Percentiles rank a stretch among this genome's conserved stretches.
phyloP scores from a whole-genome alignment of 2,888 invertebrate genomes.

The Melieria omissa region DNA sequence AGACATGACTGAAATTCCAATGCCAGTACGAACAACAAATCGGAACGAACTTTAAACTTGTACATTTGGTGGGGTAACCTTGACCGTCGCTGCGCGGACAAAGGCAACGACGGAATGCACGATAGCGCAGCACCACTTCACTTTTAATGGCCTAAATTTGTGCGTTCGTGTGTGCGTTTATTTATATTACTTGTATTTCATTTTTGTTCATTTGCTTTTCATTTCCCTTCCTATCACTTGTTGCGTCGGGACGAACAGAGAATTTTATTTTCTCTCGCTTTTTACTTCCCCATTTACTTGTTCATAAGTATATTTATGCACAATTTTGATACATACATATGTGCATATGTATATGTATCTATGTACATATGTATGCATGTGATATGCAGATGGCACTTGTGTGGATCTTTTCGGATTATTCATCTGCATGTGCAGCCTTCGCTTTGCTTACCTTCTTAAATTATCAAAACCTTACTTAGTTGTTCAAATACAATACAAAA shows the following conservation, averaged over 20 bases:
- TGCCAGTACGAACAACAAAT: too few species aligned
- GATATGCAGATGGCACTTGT: too few species aligned
- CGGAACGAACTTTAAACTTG: constrained; percentile 40
- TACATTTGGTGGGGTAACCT: constrained; percentile 40
- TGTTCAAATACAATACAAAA: not conserved
- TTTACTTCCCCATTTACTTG: not conserved
- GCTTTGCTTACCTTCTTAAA: not conserved
- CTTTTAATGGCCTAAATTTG: constrained; percentile 12
- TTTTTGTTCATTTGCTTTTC: not conserved
- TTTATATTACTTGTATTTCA: not conserved
- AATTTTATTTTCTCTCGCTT: not conserved
- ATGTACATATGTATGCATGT: not conserved
- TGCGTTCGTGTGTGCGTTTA: not conserved
- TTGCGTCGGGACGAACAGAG: not conserved
- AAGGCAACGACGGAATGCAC: constrained; percentile 5
- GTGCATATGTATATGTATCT: constrained; percentile 13
- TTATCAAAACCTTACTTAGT: not conserved
- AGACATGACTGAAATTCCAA: too few species aligned
- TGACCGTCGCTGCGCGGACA: constrained; percentile 43
- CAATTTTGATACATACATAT: constrained; percentile 3
- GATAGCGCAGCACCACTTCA: constrained; percentile 1
- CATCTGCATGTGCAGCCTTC: not conserved
- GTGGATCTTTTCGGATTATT: too few species aligned
- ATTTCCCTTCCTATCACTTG: not conserved
- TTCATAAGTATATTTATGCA: constrained; percentile 12